Evolutionary conservation across 1,140 invertebrate genomes (phyloP), one percentile per base, ranked within the genome.

Genomic region (Ylistrum balloti): DNA sequence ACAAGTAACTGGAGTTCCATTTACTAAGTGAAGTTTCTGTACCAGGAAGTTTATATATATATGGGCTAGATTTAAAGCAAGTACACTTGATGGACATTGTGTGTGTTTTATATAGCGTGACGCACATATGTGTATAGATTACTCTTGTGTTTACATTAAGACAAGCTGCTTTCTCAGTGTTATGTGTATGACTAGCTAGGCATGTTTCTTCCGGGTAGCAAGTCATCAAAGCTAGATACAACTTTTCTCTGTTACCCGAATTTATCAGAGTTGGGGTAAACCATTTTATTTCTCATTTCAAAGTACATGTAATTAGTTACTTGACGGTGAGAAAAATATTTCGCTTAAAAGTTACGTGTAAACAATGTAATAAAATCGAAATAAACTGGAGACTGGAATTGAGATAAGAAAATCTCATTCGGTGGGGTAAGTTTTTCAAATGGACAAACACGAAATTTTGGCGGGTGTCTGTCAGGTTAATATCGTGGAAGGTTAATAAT

Each of bases 41-140:
- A 74, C 56, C 56, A 74, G 56, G 56, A 74, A 74, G 56, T 74
- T 74, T n/a, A n/a, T n/a, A 28, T 28, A 74, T 74, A 11, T 74
- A 1, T n/a, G 5, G 41, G 41, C 9, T 45, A 74, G 13, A 74
- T 74, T 74, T 56, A 38, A 13, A 13, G 13, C 35, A 20, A 56
- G 7, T 56, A 56, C 20, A 56, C 45, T 56, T 74, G 56, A 28
- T 74, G 28, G 1, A 28, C 56, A 74, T 74, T 74, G 56, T 74
- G 56, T 74, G 56, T n/a, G 56, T n/a, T 74, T 74, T n/a, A 28
- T n/a, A 74, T n/a, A 74, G 22, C 56, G 22, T 74, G 56, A 74
- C 56, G n/a, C 56, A 74, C n/a, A 74, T 74, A 74, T 74, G 56
- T 28, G n/a, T n/a, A 22, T 17, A 38, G n/a, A 9, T 74, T 9